phyloP scores from a whole-genome alignment of 1,140 invertebrate species.

The Neodiprion lecontei region DNA sequence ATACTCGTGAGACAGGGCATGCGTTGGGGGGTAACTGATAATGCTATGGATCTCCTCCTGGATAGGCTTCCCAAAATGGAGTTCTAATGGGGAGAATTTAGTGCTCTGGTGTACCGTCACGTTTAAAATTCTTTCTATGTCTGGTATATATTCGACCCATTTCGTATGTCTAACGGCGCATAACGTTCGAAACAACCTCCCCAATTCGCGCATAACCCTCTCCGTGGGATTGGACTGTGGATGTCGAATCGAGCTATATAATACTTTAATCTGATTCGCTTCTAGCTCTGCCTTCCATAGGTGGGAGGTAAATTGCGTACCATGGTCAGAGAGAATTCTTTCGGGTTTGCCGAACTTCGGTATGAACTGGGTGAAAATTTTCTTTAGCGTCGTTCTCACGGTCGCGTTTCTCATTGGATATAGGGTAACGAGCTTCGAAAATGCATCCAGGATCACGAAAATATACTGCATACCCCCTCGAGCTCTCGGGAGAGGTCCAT shows the following conservation, averaged over 20 bases:
- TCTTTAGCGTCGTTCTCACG: conserved; percentile 13
- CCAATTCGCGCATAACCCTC: conserved; percentile 24
- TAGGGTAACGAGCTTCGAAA: too few species aligned
- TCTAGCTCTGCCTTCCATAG: conserved; percentile 21
- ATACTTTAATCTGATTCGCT: conserved; percentile 15
- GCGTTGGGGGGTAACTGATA: not conserved
- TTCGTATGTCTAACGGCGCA: conserved; percentile 19
- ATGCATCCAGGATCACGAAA: conserved; percentile 17
- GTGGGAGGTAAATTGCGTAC: conserved; percentile 25
- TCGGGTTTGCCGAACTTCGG: conserved; percentile 21
- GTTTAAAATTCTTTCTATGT: conserved; percentile 21
- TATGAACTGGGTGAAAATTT: conserved; percentile 24
- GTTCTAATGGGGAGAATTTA: conserved; percentile 24
- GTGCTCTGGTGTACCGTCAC: conserved; percentile 26
- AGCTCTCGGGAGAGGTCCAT: conserved; percentile 27
- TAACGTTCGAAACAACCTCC: conserved; percentile 23
- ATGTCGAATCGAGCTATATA: conserved; percentile 22
- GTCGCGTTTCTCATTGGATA: not conserved
- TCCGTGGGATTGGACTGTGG: conserved; percentile 27
- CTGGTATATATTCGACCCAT: conserved; percentile 21
- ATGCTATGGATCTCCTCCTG: not conserved
- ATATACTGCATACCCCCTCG: conserved; percentile 26
- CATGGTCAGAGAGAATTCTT: conserved; percentile 25
- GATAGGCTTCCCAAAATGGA: conserved; percentile 26
- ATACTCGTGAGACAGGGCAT: too few species aligned